Percentiles rank a stretch among this genome's conserved stretches.
These are phyloP conservation scores for Pasiphila rectangulata DNA, from an alignment of 2,888 invertebrate species.

Conservation along the genomic window DNA sequence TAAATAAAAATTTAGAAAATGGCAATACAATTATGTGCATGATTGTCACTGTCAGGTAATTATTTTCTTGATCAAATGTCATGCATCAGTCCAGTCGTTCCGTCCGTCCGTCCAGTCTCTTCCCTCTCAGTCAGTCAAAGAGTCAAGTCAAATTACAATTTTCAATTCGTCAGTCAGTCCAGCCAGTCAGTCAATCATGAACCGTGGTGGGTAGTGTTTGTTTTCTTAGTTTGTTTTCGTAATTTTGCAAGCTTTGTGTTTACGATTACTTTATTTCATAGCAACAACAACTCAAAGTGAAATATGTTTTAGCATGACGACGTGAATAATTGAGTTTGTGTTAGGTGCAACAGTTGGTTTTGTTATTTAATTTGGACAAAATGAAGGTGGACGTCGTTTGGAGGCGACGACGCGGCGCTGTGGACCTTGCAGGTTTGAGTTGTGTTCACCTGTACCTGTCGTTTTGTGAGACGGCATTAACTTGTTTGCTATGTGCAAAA, in stretches of 20 bases:
- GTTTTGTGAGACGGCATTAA: no score
- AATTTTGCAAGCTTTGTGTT: conserved; percentile 48
- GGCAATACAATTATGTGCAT: no score
- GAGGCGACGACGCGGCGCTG: conserved; percentile 64
- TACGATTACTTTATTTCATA: conserved; percentile 44
- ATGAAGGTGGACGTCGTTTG: conserved; percentile 67
- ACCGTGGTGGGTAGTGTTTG: conserved; percentile 44
- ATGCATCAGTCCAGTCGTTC: no score
- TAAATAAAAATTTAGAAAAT: no score
- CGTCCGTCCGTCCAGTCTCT: conserved; percentile 43
- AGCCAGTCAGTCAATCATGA: conserved; percentile 43
- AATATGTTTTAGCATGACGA: conserved; percentile 49
- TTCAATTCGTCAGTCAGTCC: not conserved
- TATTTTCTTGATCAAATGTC: no score
- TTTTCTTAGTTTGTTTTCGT: conserved; percentile 49
- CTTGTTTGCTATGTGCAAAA: no score
- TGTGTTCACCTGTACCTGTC: no score
- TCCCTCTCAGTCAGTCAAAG: no score
- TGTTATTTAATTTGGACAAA: conserved; percentile 60
- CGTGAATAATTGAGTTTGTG: conserved; percentile 38
- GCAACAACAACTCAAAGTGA: conserved; percentile 31
- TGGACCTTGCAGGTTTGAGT: conserved; percentile 66
- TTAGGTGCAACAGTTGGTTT: conserved; percentile 48
- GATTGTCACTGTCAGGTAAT: no score
- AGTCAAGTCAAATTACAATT: no score